These are phyloP conservation scores for Sebastes aleutianus DNA, from an alignment of 2,797 vertebrate species.

Conservation along the genomic window DNA sequence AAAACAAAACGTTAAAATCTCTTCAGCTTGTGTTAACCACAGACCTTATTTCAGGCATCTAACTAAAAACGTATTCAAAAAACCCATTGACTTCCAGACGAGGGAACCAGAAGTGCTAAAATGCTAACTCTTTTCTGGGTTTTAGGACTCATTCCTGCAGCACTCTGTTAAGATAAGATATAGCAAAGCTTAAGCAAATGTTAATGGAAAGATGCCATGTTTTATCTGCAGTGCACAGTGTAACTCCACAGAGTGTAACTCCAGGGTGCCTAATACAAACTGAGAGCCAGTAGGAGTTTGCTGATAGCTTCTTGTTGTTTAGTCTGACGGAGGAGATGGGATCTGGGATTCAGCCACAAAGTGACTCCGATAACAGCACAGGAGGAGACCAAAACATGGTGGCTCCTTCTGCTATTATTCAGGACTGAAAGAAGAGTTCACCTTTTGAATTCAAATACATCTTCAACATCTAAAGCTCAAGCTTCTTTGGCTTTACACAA, in stretches of 20 bases:
- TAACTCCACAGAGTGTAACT: slow-evolving; percentile 40
- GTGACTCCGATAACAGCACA: slow-evolving; percentile 72
- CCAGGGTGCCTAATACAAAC: slow-evolving; percentile 68
- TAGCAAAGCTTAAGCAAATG: slow-evolving; percentile 24
- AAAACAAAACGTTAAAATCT: no score
- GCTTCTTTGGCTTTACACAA: slow-evolving; percentile 69
- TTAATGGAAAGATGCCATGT: slow-evolving; percentile 41
- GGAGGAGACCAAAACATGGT: slow-evolving; percentile 72
- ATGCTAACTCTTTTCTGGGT: no score
- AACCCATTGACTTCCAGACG: no score
- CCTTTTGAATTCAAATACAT: slow-evolving; percentile 67
- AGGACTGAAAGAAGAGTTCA: slow-evolving; percentile 35
- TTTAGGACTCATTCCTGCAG: no score
- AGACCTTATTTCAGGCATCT: no score
- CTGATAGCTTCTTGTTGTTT: slow-evolving; percentile 77
- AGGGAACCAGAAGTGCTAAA: no score
- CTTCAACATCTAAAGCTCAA: slow-evolving; percentile 58
- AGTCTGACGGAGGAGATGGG: slow-evolving; percentile 79
- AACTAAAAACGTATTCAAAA: no score
- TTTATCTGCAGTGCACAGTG: slow-evolving; percentile 36
- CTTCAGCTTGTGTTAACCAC: no score
- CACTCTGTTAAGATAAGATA: background rate
- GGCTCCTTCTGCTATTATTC: slow-evolving; percentile 67
- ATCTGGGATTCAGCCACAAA: slow-evolving; percentile 66
- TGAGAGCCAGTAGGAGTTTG: slow-evolving; percentile 59